Evolutionary conservation across 1,140 invertebrate species (phyloP).

Genomic region (Homarus americanus): DNA sequence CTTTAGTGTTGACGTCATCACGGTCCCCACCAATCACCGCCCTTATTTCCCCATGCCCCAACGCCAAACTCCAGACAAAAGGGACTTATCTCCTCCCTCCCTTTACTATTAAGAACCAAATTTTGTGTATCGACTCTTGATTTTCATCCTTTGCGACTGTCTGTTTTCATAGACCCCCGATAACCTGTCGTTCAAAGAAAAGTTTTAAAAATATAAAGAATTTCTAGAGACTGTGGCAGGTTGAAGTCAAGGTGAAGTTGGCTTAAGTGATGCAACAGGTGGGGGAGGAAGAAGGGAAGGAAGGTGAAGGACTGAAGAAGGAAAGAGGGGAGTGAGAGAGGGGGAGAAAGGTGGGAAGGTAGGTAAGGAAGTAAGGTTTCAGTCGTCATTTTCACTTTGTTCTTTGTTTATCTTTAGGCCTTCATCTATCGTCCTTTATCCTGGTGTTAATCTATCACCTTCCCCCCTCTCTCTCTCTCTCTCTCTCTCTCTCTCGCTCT

Average conservation of each 20-base stretch:
- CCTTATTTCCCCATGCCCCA: not conserved
- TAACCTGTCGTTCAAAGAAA: no score
- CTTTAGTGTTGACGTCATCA: not conserved
- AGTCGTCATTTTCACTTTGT: no score
- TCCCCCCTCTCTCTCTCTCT: not conserved
- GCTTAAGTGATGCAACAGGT: not conserved
- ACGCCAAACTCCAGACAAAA: not conserved
- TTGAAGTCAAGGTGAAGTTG: not conserved
- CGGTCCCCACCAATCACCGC: not conserved
- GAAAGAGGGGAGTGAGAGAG: not conserved
- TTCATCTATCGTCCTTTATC: not conserved
- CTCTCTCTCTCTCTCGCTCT: not conserved
- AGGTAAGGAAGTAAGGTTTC: not conserved
- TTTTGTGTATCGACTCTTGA: no score
- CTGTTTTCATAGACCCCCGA: no score
- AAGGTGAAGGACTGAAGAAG: no score
- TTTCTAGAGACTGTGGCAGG: no score
- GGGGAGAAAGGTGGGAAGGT: not conserved
- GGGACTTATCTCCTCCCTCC: not conserved
- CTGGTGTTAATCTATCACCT: no score
- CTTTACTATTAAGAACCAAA: no score
- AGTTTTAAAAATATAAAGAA: no score
- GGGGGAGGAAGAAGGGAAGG: not conserved
- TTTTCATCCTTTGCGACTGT: no score
- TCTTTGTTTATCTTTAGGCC: not conserved